These are phyloP conservation scores for Drosophila gaucha DNA, from an alignment of 2,888 invertebrate genomes.

Conservation along the genomic window DNA sequence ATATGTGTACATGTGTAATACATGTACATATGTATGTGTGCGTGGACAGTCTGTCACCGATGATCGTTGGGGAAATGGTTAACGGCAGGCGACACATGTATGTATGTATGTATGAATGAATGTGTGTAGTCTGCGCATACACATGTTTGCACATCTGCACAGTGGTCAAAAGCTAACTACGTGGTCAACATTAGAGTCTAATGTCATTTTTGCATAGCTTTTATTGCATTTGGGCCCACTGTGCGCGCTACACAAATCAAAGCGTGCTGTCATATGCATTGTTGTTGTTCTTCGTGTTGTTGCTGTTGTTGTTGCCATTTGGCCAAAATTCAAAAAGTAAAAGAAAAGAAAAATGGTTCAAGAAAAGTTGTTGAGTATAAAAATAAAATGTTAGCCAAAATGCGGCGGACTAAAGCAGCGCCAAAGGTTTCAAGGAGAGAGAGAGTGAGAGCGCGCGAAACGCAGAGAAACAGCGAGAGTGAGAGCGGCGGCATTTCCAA, in stretches of 20 bases:
- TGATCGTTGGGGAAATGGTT: conserved; percentile 36
- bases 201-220: neutral
- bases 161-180: conserved; percentile 7
- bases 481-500: conserved; percentile 38
- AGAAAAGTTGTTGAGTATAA: conserved; percentile 64
- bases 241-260: conserved; percentile 23
- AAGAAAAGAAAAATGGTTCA: conserved; percentile 59
- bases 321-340: conserved; percentile 73
- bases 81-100: conserved; percentile 5
- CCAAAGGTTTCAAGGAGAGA: conserved; percentile 33
- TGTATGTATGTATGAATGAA: neutral
- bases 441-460: conserved; percentile 2
- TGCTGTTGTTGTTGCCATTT: conserved; percentile 51
- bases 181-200: neutral
- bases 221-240: conserved; percentile 15
- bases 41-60: conserved; percentile 26
- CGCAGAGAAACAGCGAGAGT: neutral
- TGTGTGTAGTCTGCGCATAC: neutral
- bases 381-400: conserved; percentile 67
- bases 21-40: neutral
- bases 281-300: conserved; percentile 50
- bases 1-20: neutral
- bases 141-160: conserved; percentile 8
- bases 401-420: conserved; percentile 18
- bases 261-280: conserved; percentile 53